Base-by-base conservation (phyloP, 2,888 invertebrate species). In the Matsumyia berberina region DNA sequence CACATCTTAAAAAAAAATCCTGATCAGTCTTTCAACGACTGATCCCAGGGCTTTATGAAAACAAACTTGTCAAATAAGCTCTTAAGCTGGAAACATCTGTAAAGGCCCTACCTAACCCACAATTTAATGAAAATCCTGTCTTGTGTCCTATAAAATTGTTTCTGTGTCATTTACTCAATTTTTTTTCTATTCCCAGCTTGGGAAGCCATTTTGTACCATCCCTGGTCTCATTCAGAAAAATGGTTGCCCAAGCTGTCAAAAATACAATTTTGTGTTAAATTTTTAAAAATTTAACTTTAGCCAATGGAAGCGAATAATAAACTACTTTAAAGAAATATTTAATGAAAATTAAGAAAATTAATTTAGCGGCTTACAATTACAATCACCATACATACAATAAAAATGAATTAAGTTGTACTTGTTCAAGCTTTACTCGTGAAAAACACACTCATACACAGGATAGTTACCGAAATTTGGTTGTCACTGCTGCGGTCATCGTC, bases 401-500 rank as follows among this genome's bases (percentile, higher is more conserved):
- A 24, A 77, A 69, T 72, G 77, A 60, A 51, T 44, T 39, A 66
- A 58, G 44, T 58, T 51, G n/a, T 44, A 73, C 60, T 60, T 46
- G 42, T 8, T 85, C 85, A 85, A 85, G 86, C 78, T 70, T 3
- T 78, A 74, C 64, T 86, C 42, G 15, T 55, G 31, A 35, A 51
- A 51, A 37, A 49, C 12, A 62, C 55, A 73, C 66, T 35, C 67
- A 83, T 35, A 15, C 8, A 35, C 2, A 33, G 46, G 79, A 73
- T 87, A 88, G 86, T 88, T 87, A 89, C 89, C 87, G 89, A 89
- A 53, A 88, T 81, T 55, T 88, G 88, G 12, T 88, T 86, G 73
- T 88, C 88, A 80, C 88, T 89, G 85, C 82, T 86, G 60, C 81
- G 80, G 51, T 93, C 93, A 66, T 91, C 90, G 72, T 93, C 93